Conservation (phyloP, 2,797 vertebrate genomes). For the Morus bassanus region DNA sequence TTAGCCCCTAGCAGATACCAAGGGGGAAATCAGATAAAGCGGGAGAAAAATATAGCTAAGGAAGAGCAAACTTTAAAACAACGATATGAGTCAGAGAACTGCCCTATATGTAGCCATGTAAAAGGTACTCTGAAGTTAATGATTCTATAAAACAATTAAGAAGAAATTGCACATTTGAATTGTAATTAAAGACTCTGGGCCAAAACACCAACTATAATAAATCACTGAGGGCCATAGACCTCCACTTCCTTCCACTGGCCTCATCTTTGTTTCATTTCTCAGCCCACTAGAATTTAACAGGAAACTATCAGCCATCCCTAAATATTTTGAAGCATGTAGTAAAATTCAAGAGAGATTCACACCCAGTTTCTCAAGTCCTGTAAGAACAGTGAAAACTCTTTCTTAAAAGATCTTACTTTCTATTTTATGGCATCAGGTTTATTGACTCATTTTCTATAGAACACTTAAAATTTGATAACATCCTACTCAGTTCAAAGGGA, state of each 20-base stretch:
- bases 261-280: neutral
- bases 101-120: neutral
- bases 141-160: neutral
- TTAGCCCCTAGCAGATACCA: neutral
- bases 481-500: neutral
- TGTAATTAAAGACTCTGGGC: neutral
- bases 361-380: neutral
- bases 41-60: neutral
- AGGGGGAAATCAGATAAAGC: neutral
- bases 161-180: constrained; percentile 8
- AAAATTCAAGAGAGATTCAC: neutral
- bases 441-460: constrained; percentile 29
- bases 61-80: no score
- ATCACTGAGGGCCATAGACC: neutral
- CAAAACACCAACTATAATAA: neutral
- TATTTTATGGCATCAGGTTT: neutral
- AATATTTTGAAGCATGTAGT: neutral
- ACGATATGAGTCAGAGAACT: no score
- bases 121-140: neutral
- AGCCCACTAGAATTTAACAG: neutral
- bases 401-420: neutral
- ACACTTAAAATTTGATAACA: constrained; percentile 20
- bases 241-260: neutral
- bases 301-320: neutral
- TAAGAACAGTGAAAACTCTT: neutral